Evolutionary conservation across 2,113 vertebrate species (phyloP), one percentile per base, ranked within the genome.

Genomic region (Sialia sialis): DNA sequence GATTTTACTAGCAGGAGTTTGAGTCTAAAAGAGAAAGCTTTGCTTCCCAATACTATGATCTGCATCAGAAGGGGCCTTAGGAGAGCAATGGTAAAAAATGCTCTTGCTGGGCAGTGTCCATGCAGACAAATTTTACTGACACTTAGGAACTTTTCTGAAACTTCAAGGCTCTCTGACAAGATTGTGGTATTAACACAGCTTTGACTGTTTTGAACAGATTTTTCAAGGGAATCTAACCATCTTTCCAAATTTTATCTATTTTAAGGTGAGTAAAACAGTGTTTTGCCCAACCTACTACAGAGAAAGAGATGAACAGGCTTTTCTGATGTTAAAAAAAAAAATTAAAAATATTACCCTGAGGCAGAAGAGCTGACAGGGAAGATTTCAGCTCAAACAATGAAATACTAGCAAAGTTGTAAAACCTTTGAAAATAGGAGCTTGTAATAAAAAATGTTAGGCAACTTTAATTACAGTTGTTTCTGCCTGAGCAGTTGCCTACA

Each of bases 331-430:
- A 10, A 64, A 72, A 68, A 25, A 43, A 46, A 60, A 69, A 48
- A 7, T 8, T 8, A 1, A 29, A 55, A 84, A 27, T 9, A 80
- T 15, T 58, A 93, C 62, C 70, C 62, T 11, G 20, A 92, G 70
- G 75, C 48, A 87, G 29, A 80, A 25, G 70, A 78, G 30, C 30
- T 77, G 32, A 74, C 1, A 2, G 32, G 20, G 44, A 78, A 84
- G 82, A 92, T 32, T 80, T 78, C 76, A 81, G 56, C 56, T 70
- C 60, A 52, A 90, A 89, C 76, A 87, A 92, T 51, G 34, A 90
- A 93, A 90, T 58, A 80, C 43, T 51, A 69, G 72, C 34, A 60
- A 93, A 92, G 83, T 72, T 89, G 34, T 87, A 93, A 89, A 91
- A 67, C 23, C 18, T 89, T 80, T 49, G 70, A 93, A 95, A 94